Evolutionary conservation across 2,113 vertebrate genomes (phyloP).

Genomic region (Cololabis saira): DNA sequence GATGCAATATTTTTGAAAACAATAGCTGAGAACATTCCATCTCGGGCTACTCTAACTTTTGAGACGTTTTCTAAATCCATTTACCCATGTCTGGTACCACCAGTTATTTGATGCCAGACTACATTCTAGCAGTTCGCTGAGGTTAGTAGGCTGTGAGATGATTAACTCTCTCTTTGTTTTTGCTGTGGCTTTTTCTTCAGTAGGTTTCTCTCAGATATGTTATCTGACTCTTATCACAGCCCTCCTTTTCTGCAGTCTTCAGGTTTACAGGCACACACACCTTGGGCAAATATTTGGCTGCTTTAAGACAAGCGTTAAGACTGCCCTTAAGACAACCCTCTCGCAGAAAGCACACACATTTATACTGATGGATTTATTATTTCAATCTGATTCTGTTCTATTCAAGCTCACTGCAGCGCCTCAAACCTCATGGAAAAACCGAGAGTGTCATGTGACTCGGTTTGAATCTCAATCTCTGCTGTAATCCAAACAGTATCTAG

Average conservation of each 20-base stretch:
- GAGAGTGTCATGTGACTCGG: conserved; percentile 23
- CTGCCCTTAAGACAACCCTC: conserved; percentile 52
- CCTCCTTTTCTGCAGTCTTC: conserved; percentile 63
- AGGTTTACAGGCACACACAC: conserved; percentile 63
- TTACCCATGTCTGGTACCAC: conserved; percentile 64
- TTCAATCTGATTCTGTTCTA: conserved; percentile 1
- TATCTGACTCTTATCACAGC: conserved; percentile 74
- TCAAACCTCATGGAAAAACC: neutral
- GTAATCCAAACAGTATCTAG: conserved; percentile 58
- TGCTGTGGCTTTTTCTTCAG: conserved; percentile 66
- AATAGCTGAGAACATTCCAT: conserved; percentile 46
- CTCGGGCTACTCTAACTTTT: conserved; percentile 19
- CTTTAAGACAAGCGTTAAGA: conserved; percentile 41
- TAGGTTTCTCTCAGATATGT: conserved; percentile 73
- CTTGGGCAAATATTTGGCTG: conserved; percentile 77
- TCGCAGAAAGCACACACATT: conserved; percentile 16
- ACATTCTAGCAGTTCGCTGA: conserved; percentile 46
- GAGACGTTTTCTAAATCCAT: conserved; percentile 42
- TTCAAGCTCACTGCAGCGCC: conserved; percentile 3
- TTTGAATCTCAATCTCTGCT: conserved; percentile 51
- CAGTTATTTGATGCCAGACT: conserved; percentile 71
- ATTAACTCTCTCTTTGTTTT: conserved; percentile 78
- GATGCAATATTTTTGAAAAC: conserved; percentile 17
- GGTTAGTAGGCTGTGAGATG: conserved; percentile 72
- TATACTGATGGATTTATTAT: conserved; percentile 21